These are phyloP conservation scores for Rhineura floridana DNA, from an alignment of 2,113 vertebrate genomes.

Conservation along the genomic window DNA sequence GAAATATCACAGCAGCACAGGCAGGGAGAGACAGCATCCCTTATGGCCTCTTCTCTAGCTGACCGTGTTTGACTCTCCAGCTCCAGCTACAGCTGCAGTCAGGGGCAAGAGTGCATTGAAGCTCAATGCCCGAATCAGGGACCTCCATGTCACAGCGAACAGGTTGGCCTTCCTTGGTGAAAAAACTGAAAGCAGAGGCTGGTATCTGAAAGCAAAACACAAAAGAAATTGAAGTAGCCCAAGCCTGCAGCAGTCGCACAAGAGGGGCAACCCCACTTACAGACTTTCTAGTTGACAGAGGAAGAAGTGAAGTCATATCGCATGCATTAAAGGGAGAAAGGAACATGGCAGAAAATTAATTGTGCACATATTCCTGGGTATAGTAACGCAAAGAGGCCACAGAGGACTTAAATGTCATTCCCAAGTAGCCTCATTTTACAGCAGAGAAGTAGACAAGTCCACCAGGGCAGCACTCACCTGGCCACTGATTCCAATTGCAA, in stretches of 20 bases:
- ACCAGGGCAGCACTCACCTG: conserved; percentile 80
- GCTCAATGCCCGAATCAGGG: conserved; percentile 84
- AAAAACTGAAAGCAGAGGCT: conserved; percentile 88
- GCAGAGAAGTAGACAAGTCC: background rate
- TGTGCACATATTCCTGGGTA: background rate
- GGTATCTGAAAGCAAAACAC: conserved; percentile 81
- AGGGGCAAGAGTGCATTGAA: conserved; percentile 88
- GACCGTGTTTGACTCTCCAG: conserved; percentile 89
- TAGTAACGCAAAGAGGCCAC: background rate
- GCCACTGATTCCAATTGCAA: conserved; percentile 95
- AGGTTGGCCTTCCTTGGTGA: conserved; percentile 82
- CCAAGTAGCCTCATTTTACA: background rate
- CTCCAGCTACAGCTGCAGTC: conserved; percentile 85
- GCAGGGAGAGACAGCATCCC: too few relatives aligned
- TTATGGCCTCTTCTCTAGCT: conserved; percentile 81
- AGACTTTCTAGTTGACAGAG: background rate
- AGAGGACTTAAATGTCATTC: background rate
- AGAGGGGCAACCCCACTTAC: accelerated
- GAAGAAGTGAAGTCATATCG: background rate
- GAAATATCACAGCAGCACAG: background rate
- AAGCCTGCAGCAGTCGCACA: background rate
- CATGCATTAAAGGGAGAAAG: background rate
- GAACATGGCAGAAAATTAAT: background rate
- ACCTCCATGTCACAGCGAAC: conserved; percentile 87
- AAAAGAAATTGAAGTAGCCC: background rate